These are phyloP conservation scores for Pica pica DNA, from an alignment of 2,113 vertebrate genomes.

Conservation along the genomic window DNA sequence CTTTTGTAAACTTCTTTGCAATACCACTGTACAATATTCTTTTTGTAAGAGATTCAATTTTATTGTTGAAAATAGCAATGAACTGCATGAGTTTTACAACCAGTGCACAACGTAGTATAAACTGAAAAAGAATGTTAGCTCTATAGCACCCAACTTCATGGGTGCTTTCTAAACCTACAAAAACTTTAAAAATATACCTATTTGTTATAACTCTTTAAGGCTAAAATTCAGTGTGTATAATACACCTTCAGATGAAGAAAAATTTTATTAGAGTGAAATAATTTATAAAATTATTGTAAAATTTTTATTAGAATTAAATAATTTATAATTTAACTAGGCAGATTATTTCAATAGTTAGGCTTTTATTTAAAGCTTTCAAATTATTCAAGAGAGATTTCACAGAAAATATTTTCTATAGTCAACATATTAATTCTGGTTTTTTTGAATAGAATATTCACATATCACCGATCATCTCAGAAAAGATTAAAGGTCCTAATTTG, in stretches of 20 bases:
- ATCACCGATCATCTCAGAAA: background rate
- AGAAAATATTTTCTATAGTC: background rate
- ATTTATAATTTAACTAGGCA: background rate
- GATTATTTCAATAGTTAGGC: background rate
- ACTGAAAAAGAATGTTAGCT: background rate
- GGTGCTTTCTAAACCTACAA: background rate
- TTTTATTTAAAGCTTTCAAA: background rate
- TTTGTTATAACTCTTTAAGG: background rate
- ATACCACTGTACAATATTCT: background rate
- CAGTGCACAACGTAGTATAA: background rate
- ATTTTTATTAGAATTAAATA: background rate
- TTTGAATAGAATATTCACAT: background rate
- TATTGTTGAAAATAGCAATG: background rate
- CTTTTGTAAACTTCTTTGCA: background rate
- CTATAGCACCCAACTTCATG: background rate
- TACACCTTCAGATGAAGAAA: background rate
- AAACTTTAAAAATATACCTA: background rate
- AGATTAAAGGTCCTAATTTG: background rate
- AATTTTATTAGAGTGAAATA: background rate
- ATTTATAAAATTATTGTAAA: background rate
- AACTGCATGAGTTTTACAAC: background rate
- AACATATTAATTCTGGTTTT: background rate
- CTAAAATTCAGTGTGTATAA: background rate
- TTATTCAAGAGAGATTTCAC: background rate
- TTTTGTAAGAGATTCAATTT: background rate